Evolutionary conservation across 2,797 vertebrate species (phyloP), one percentile per base, ranked within the genome.

Genomic region (Eurystomus glaucurus): DNA sequence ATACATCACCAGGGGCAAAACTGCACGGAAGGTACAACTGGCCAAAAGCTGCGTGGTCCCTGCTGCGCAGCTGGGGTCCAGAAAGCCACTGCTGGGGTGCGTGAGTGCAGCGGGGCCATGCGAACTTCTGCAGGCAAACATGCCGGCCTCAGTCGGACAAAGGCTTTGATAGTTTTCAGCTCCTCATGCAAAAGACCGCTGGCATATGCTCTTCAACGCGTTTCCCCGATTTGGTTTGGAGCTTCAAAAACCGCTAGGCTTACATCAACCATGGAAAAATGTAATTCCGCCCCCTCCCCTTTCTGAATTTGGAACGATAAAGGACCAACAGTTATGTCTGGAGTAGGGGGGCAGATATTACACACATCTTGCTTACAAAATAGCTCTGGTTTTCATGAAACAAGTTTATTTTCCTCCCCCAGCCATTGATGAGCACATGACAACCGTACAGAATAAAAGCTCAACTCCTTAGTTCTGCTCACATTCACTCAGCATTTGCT

Each of bases 311-410:
- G 72, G 87, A 95, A 95, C 90, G 82, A 95, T 93, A 93, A 96
- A 96, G 92, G 81, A 80, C 80, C 88, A 92, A 79, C 91, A 76
- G 69, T 64, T 94, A 33, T 64, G 96, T 88, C 77, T 97, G 85
- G 66, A 88, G 68, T 19, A 61, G 60, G 10, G 71, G 35, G 84
- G 83, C 22, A 78, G 94, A 93, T 96, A 95, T 60, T 88, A 83
- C 72, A 95, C 88, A 92, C 89, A 94, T 92, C 50, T 78, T 93
- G 75, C 88, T 88, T 92, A 92, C 70, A 94, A 87, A 78, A 94
- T 54, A 93, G 79, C 89, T 95, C 68, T 95, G 26, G 55, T 94
- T 97, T 97, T 93, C 94, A 97, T 95, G 94, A 97, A 95, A 94
- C 85, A 70, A 86, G 80, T 93, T 94, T 85, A 86, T 97, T 93